Evolutionary conservation across 2,888 invertebrate species (phyloP), one percentile per base, ranked within the genome.

Genomic region (Stenolophus ochropezus): DNA sequence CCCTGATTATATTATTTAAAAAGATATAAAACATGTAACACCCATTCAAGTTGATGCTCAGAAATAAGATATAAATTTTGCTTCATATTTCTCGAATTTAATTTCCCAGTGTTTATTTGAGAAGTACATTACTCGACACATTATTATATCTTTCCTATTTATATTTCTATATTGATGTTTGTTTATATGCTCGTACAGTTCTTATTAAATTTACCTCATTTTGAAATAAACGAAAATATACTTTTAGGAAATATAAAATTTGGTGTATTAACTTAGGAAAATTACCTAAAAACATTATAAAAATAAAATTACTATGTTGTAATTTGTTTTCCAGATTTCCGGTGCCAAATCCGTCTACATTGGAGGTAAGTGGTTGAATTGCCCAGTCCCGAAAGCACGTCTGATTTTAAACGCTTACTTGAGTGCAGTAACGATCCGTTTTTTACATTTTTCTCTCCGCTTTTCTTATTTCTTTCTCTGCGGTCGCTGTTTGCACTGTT

Each of bases 351-450:
- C 14, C 49, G 16, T 49, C 51, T 0, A 14, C 51, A 51, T 42
- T 42, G 1, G 33, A 8, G 51, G 51, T 51, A 51, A 16, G 51
- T 51, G 51, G 33, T 42, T 42, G 33, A 42, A 42, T 42, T 42
- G 33, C 8, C 33, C 11, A 6, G 33, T 42, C 33, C 33, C 33
- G 33, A 16, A 51, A 51, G 5, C 51, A 5, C 51, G 14, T 42
- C 33, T 42, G 51, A 71, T 71, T 71, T 51, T 23, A 18, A 79
- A 33, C 71, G 79, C 79, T 69, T 79, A 79, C 71, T 79, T 79
- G 53, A 51, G 4, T 47, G n/a, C n/a, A 18, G 65, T 79, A 79
- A 79, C 51, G 49, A 79, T 49, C 69, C 69, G 21, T 69, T 79
- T 79, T 69, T 77, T 61, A 42, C 42, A 61, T 42, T 42, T 61